phyloP scores from a whole-genome alignment of 2,113 vertebrate species.

The Zosterops borbonicus region DNA sequence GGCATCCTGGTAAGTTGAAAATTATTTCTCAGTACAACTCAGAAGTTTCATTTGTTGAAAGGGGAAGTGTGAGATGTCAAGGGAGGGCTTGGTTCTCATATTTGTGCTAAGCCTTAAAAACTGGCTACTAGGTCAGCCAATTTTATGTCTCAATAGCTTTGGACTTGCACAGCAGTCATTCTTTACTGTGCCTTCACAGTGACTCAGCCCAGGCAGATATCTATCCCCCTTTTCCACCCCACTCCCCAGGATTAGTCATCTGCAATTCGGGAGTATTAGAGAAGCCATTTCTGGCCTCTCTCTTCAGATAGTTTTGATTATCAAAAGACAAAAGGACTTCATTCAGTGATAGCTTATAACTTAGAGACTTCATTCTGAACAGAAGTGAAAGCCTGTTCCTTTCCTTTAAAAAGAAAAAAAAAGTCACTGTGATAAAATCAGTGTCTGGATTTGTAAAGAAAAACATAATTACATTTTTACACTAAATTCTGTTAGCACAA shows the following conservation, averaged over 20 bases:
- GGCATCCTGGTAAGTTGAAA: background rate
- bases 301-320: background rate
- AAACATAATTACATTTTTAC: background rate
- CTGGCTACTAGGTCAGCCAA: constrained; percentile 3
- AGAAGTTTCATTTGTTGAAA: background rate
- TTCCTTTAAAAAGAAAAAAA: background rate
- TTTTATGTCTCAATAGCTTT: constrained; percentile 34
- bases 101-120: constrained; percentile 14
- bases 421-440: background rate
- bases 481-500: background rate
- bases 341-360: background rate
- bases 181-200: background rate
- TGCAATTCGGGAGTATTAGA: background rate
- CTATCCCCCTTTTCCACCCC: background rate
- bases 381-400: background rate
- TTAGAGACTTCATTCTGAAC: background rate
- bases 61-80: background rate
- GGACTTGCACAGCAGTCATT: background rate
- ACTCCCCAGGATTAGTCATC: constrained; percentile 3
- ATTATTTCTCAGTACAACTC: background rate
- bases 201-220: constrained; percentile 44
- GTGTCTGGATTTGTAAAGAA: background rate
- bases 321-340: background rate
- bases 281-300: background rate
- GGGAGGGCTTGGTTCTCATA: background rate